Evolutionary conservation across 2,888 invertebrate species (phyloP), one percentile per base, ranked within the genome.

Genomic region (Agrilus cyanescens): DNA sequence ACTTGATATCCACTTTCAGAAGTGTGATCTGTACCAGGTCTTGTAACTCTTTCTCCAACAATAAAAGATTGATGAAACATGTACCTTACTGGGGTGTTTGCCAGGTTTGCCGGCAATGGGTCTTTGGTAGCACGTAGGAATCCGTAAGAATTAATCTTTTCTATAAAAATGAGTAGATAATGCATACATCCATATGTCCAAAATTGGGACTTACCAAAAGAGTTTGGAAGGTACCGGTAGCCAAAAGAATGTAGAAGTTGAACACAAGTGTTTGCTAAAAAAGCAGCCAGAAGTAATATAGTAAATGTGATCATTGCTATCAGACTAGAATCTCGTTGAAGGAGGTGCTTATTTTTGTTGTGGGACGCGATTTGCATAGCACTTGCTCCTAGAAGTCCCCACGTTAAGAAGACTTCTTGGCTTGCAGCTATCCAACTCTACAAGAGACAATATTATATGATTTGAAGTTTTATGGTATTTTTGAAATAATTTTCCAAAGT

Each of bases 401-500:
- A 89, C 0, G 87, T 87, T 40, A 90, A 72, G 61, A 91, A 91
- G 0, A 82, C 81, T 66, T 93, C 91, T 60, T 89, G 83, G 13
- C 86, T 83, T 0, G 91, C 93, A 1, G 90, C 86, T 18, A 85
- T 74, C 91, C 93, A 93, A 52, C 88, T 82, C 80, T 85, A 67
- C 12, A 73, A 72, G 50, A 41, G 20, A 4, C 5, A 20, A 2
- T 20, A 2, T 20, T 20, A 20, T 6, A 20, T 20, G 4, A 7
- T 7, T 5, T 5, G 5, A 20, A 20, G 20, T 25, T 25, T 25
- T 2, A 25, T 25, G n/a, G n/a, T n/a, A n/a, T n/a, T n/a, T n/a
- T n/a, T n/a, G n/a, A n/a, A n/a, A n/a, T n/a, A n/a, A n/a, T n/a
- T n/a, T n/a, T n/a, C n/a, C n/a, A n/a, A n/a, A n/a, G n/a, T n/a